Conservation (phyloP, 2,113 vertebrate genomes). For the Neolamprologus ventralis region DNA sequence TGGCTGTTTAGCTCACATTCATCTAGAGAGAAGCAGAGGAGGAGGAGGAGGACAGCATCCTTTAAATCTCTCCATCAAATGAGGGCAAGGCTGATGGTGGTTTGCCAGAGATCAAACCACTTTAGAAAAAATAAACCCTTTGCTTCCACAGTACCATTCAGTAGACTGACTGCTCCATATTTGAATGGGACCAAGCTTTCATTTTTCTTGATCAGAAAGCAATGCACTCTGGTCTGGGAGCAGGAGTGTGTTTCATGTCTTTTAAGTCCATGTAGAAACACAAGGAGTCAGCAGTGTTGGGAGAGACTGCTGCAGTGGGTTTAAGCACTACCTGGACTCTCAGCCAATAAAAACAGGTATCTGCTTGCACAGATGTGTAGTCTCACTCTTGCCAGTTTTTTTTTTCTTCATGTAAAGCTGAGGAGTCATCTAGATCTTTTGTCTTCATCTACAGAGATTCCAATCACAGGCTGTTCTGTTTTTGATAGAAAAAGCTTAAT, state of each 20-base stretch:
- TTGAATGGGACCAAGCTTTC: background rate
- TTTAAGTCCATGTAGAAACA: constrained; percentile 26
- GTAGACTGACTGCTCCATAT: background rate
- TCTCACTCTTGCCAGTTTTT: constrained; percentile 38
- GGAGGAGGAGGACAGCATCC: constrained; percentile 30
- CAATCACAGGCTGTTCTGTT: background rate
- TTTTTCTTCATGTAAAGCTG: constrained; percentile 12
- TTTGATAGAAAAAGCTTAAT: background rate
- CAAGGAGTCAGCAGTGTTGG: constrained; percentile 42
- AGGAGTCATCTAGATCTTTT: constrained; percentile 38
- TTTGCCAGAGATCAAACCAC: constrained; percentile 32
- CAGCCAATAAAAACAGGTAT: constrained; percentile 68
- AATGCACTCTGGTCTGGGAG: background rate
- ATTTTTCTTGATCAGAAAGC: constrained; percentile 13
- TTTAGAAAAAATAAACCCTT: constrained; percentile 7
- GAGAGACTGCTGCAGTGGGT: constrained; percentile 40
- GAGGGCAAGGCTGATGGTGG: background rate
- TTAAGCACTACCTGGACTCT: constrained; percentile 45
- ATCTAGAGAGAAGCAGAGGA: constrained; percentile 40
- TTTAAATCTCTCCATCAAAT: constrained; percentile 61
- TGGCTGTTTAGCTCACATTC: constrained; percentile 49
- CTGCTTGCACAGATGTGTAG: constrained; percentile 54
- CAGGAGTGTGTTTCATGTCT: constrained; percentile 9
- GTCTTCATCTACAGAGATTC: constrained; percentile 21
- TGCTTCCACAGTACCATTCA: background rate